Conservation (phyloP, 2,113 vertebrate species). For the Gasterosteus aculeatus region DNA sequence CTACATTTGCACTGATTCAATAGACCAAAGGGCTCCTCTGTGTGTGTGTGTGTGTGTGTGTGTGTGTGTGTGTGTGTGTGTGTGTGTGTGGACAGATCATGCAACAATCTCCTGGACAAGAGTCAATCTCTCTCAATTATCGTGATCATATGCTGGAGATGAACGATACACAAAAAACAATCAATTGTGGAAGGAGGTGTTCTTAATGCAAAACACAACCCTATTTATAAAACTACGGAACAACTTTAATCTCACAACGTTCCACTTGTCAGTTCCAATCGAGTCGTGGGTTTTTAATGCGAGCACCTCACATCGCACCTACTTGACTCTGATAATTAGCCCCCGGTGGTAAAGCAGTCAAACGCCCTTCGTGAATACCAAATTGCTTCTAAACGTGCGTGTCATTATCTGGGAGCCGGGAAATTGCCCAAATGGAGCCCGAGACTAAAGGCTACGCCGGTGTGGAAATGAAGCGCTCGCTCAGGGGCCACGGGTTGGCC, state of each 20-base stretch:
- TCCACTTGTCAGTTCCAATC: constrained; percentile 44
- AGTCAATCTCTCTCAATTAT: not conserved
- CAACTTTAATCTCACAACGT: constrained; percentile 29
- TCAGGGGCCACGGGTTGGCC: not conserved
- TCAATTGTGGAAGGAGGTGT: not conserved
- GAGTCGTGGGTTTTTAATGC: not conserved
- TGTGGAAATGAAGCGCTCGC: not conserved
- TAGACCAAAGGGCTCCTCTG: constrained; percentile 1
- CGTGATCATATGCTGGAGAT: not conserved
- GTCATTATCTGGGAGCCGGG: not conserved
- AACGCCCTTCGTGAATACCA: constrained; percentile 16
- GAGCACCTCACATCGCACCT: constrained; percentile 22
- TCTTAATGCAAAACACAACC: not conserved
- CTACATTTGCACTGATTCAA: constrained; percentile 42
- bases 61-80: constrained; percentile 20
- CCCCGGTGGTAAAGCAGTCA: constrained; percentile 24
- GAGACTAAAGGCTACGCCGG: not conserved
- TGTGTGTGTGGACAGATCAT: constrained; percentile 3
- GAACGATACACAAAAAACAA: too few relatives aligned
- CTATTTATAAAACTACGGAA: not conserved
- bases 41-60: constrained; percentile 23
- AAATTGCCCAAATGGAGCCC: not conserved
- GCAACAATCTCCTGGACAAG: not conserved
- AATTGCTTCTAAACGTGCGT: not conserved
- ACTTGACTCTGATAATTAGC: constrained; percentile 31